Evolutionary conservation across 2,888 invertebrate species (phyloP).

Genomic region (Lycaena phlaeas): DNA sequence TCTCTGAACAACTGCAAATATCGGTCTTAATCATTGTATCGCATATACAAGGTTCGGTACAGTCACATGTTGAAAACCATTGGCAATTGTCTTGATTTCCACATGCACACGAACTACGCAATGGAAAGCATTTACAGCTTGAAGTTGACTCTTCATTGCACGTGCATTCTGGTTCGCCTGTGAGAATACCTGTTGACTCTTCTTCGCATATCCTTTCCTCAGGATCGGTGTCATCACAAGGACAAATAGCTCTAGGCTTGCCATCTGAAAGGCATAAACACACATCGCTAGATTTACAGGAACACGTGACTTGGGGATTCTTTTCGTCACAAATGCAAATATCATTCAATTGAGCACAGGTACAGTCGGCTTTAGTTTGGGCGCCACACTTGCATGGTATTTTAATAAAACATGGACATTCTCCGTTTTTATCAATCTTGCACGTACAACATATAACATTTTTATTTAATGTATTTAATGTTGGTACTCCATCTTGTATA

Average conservation of each 20-base stretch:
- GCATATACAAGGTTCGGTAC: conserved; percentile 45
- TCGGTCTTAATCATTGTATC: conserved; percentile 25
- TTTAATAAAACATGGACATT: conserved; percentile 42
- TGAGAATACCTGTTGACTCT: conserved; percentile 45
- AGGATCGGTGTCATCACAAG: conserved; percentile 37
- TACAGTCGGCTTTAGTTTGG: conserved; percentile 36
- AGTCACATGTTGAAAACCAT: conserved; percentile 43
- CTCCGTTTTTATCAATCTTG: conserved; percentile 31
- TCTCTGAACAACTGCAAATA: conserved; percentile 24
- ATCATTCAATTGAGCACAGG: conserved; percentile 33
- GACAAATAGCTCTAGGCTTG: conserved; percentile 31
- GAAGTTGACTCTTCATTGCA: conserved; percentile 28
- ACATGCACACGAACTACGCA: conserved; percentile 36
- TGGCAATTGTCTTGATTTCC: conserved; percentile 44
- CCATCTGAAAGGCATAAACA: conserved; percentile 45
- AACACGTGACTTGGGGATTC: conserved; percentile 34
- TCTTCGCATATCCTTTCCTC: conserved; percentile 49
- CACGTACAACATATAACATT: conserved; percentile 36
- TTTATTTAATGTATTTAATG: conserved; percentile 36
- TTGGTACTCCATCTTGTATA: conserved; percentile 47
- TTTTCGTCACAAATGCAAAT: conserved; percentile 46
- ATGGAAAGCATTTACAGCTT: conserved; percentile 41
- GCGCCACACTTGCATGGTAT: conserved; percentile 52
- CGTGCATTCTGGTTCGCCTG: conserved; percentile 36
- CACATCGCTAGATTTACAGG: conserved; percentile 35